Evolutionary conservation across 2,888 invertebrate species (phyloP).

Genomic region (Margaritifera margaritifera): DNA sequence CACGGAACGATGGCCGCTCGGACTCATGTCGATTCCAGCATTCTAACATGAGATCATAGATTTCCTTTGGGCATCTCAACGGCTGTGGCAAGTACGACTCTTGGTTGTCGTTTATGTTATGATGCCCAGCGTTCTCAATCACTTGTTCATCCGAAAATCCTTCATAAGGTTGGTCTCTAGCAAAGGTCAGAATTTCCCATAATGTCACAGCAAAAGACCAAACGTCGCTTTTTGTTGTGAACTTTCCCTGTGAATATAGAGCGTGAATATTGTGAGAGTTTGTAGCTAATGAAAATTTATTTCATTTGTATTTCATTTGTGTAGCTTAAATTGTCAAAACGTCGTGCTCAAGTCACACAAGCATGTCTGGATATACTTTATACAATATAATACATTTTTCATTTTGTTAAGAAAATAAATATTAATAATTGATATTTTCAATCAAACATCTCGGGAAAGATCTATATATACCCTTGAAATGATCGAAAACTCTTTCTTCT

Average conservation of each 20-base stretch:
- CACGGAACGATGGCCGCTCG: constrained; percentile 88
- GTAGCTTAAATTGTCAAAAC: no score
- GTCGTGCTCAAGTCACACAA: no score
- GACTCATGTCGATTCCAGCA: constrained; percentile 90
- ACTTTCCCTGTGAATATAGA: constrained; percentile 81
- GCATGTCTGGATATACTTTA: no score
- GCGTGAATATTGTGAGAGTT: no score
- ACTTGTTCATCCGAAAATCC: constrained; percentile 86
- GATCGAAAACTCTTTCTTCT: no score
- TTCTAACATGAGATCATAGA: constrained; percentile 92
- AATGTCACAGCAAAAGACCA: constrained; percentile 94
- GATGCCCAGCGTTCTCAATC: constrained; percentile 84
- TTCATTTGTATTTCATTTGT: no score
- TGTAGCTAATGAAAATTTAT: no score
- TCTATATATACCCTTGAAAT: no score
- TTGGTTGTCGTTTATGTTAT: constrained; percentile 83
- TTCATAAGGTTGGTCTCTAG: constrained; percentile 85
- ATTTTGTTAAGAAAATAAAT: no score
- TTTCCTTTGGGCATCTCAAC: constrained; percentile 86
- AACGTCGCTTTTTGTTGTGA: constrained; percentile 89
- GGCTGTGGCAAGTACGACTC: constrained; percentile 80
- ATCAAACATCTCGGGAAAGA: no score
- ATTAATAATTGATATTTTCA: no score
- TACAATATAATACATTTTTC: no score
- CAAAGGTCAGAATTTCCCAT: constrained; percentile 88